Evolutionary conservation across 2,888 invertebrate species (phyloP).

Genomic region (Ephialtes manifestator): DNA sequence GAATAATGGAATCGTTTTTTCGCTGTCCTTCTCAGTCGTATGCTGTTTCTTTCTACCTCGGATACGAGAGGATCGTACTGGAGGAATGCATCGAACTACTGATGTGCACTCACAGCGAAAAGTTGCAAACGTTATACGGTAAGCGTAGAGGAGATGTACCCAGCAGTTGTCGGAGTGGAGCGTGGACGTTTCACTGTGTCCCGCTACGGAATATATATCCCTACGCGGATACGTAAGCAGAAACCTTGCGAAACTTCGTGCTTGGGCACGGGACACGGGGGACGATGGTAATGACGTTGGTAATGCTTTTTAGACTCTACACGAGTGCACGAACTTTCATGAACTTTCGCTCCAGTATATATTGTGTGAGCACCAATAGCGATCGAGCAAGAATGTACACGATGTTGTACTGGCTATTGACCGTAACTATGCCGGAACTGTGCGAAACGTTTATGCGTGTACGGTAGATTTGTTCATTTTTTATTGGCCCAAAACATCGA

Average conservation of each 20-base stretch:
- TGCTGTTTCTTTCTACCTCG: conserved; percentile 22
- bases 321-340: conserved; percentile 56
- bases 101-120: conserved; percentile 58
- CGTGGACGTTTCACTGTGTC: conserved; percentile 32
- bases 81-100: conserved; percentile 61
- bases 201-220: not conserved
- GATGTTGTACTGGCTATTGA: not conserved
- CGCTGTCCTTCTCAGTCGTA: conserved; percentile 15
- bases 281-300: conserved; percentile 70
- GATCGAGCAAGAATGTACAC: conserved; percentile 32
- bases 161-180: conserved; percentile 55
- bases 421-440: not conserved
- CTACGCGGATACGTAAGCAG: conserved; percentile 52
- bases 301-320: conserved; percentile 66
- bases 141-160: conserved; percentile 30
- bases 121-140: conserved; percentile 44
- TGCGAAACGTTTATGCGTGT: not conserved
- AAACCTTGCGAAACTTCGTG: conserved; percentile 61
- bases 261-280: conserved; percentile 27
- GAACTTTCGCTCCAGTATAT: conserved; percentile 42
- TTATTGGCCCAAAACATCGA: not conserved
- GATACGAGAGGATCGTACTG: conserved; percentile 14
- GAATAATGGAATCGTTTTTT: conserved; percentile 46
- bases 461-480: not conserved
- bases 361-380: conserved; percentile 11